Evolutionary conservation across 2,888 invertebrate species (phyloP), one percentile per base, ranked within the genome.

Genomic region (Pseudeuparius sepicola): DNA sequence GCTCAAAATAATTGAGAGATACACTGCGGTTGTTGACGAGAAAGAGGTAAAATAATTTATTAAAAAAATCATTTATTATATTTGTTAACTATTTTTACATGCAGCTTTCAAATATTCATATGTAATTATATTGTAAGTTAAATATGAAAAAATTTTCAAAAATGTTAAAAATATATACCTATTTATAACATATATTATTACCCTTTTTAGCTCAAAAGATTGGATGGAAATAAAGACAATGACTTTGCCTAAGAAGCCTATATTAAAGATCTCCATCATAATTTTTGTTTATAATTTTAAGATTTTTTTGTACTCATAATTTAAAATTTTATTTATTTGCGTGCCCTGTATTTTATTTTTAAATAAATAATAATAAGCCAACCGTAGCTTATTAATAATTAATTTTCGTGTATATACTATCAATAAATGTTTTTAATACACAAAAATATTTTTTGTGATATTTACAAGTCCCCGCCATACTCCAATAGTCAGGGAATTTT

Each of bases 21-120:
- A 74, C 64, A 62, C 70, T 31, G 64, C 70, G 18, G 71, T 70
- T 28, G 54, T 53, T 4, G 78, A 77, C 49, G 78, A 78, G 49
- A 78, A 78, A 59, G 78, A 79, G 73, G 78, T 78, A 68, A 62
- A 45, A 29, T 31, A 37, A 23, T 28, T 27, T n/a, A n/a, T n/a
- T n/a, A n/a, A 26, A 26, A 9, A 25, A 6, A n/a, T 10, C 14
- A 31, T 30, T 4, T 30, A 30, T 14, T 30, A 10, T 24, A 6
- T 34, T 15, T 6, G 4, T 4, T 18, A n/a, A n/a, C n/a, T n/a
- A n/a, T n/a, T n/a, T n/a, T n/a, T n/a, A n/a, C n/a, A n/a, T n/a
- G n/a, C n/a, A n/a, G n/a, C n/a, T n/a, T n/a, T n/a, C 9, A 10
- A 25, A 25, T 25, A 25, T 25, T 25, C 6, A 6, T 6, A 25